Evolutionary conservation across 2,888 invertebrate genomes (phyloP).

Genomic region (Cataglyphis cursor): DNA sequence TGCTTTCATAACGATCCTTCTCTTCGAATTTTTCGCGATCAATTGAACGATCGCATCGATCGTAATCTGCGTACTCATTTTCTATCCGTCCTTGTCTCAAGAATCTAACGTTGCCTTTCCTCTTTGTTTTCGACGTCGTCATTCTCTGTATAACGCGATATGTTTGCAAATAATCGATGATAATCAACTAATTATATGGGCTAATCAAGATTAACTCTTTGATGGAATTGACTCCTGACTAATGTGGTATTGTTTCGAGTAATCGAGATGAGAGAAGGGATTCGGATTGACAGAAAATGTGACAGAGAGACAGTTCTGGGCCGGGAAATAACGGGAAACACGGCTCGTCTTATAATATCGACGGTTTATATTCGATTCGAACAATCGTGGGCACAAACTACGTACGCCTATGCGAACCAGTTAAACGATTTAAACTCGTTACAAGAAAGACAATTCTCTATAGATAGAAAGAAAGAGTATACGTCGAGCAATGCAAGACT

Average conservation of each 20-base stretch:
- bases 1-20: conserved; percentile 16
- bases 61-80: conserved; percentile 28
- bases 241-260: conserved; percentile 9
- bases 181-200: conserved; percentile 21
- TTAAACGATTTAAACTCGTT: conserved; percentile 72
- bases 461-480: conserved; percentile 62
- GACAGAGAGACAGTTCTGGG: conserved; percentile 43
- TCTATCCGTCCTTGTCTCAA: background rate
- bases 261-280: conserved; percentile 50
- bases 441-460: conserved; percentile 66
- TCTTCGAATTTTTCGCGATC: conserved; percentile 25
- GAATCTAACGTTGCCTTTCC: conserved; percentile 55
- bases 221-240: background rate
- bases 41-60: conserved; percentile 39
- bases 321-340: conserved; percentile 42
- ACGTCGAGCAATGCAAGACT: conserved; percentile 73
- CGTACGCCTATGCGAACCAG: conserved; percentile 72
- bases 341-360: conserved; percentile 66
- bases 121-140: background rate
- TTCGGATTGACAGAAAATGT: conserved; percentile 43
- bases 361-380: conserved; percentile 48
- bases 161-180: conserved; percentile 14
- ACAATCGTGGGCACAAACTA: conserved; percentile 67
- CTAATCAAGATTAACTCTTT: conserved; percentile 13
- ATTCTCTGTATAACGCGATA: background rate